Evolutionary conservation across 1,140 invertebrate species (phyloP).

Genomic region (Micrasema longulum): DNA sequence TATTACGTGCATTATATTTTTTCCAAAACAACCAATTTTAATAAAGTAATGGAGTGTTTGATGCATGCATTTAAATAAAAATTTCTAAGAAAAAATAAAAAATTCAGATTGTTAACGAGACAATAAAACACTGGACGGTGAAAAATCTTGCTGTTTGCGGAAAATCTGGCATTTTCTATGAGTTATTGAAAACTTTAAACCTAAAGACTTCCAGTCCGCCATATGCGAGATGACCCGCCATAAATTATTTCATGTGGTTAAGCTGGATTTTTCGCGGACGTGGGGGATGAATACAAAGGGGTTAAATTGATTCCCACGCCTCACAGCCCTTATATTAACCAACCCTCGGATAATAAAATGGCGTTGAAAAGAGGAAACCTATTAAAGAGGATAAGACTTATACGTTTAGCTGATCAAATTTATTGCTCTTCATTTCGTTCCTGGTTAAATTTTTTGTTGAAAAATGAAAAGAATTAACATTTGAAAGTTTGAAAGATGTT

Average conservation of each 20-base stretch:
- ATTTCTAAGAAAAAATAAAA: too few relatives aligned
- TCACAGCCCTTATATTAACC: conserved; percentile 1
- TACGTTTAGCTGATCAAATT: too few relatives aligned
- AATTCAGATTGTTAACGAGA: background rate
- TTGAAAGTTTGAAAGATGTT: too few relatives aligned
- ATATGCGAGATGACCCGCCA: conserved; percentile 2
- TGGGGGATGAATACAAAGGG: conserved; percentile 26
- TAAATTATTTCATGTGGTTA: conserved; percentile 28
- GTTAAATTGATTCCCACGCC: conserved; percentile 22
- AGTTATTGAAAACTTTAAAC: conserved; percentile 3
- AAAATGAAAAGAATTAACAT: too few relatives aligned
- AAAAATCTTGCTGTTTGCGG: background rate
- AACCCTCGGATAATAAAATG: conserved; percentile 10
- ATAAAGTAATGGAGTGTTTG: too few relatives aligned
- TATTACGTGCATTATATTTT: too few relatives aligned
- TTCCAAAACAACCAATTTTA: too few relatives aligned
- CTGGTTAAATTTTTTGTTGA: too few relatives aligned
- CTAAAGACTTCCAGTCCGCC: conserved; percentile 1
- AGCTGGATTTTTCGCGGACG: conserved; percentile 12
- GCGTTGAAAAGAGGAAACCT: background rate
- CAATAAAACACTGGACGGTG: conserved; percentile 21
- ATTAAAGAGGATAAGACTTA: too few relatives aligned
- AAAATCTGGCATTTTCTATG: conserved; percentile 13
- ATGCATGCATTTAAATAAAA: too few relatives aligned
- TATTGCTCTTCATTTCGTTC: too few relatives aligned